A percentile compares a stretch with the other conserved stretches of the same genome.
phyloP scores from a whole-genome alignment of 2,113 vertebrate genomes.

The Solea solea region DNA sequence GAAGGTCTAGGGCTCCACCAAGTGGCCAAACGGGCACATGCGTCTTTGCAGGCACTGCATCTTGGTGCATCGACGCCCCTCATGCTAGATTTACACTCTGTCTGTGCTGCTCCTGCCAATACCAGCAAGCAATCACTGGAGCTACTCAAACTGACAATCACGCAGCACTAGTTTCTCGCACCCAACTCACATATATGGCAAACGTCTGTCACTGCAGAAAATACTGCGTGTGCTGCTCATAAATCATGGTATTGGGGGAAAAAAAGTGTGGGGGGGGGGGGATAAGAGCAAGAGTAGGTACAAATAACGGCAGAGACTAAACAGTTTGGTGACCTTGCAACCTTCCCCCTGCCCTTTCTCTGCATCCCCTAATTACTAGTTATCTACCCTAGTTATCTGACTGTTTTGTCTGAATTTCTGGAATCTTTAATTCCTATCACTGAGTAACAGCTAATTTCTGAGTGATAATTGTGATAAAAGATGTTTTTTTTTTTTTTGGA shows the following conservation, averaged over 20 bases:
- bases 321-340: constrained; percentile 54
- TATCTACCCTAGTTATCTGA: too few relatives aligned
- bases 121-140: constrained; percentile 58
- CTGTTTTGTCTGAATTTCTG: not conserved
- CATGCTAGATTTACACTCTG: constrained; percentile 50
- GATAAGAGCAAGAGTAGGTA: not conserved
- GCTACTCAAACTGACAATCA: constrained; percentile 69
- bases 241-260: not conserved
- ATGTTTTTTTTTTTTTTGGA: too few relatives aligned
- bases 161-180: constrained; percentile 1
- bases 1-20: constrained; percentile 81
- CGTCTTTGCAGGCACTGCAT: constrained; percentile 20
- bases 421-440: too few relatives aligned
- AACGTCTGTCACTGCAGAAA: not conserved
- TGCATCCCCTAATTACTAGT: not conserved
- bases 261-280: not conserved
- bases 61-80: constrained; percentile 47
- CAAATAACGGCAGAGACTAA: constrained; percentile 6
- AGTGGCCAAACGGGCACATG: constrained; percentile 56
- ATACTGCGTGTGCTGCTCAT: not conserved
- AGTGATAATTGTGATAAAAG: too few relatives aligned
- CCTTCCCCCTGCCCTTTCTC: constrained; percentile 2
- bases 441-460: too few relatives aligned
- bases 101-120: constrained; percentile 49
- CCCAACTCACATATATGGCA: not conserved